phyloP scores from a whole-genome alignment of 2,113 vertebrate species.

The Cichladusa arquata region DNA sequence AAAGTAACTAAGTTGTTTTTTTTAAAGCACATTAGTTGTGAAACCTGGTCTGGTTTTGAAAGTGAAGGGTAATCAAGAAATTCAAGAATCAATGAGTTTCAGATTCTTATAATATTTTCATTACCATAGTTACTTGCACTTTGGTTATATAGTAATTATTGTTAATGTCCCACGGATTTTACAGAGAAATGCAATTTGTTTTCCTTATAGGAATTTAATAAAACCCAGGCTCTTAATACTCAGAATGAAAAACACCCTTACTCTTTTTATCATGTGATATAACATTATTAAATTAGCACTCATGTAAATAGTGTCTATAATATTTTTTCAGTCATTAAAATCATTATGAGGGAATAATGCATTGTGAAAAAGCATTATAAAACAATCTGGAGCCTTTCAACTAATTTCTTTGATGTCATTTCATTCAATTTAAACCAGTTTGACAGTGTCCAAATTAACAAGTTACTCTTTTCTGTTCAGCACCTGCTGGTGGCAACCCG shows the following conservation, averaged over 20 bases:
- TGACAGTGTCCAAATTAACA: slow-evolving; percentile 4
- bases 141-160: not conserved
- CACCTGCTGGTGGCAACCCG: not conserved
- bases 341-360: not conserved
- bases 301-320: not conserved
- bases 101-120: not conserved
- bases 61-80: not conserved
- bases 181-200: not conserved
- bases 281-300: not conserved
- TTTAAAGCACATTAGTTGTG: not conserved
- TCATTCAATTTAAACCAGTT: slow-evolving; percentile 34
- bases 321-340: slow-evolving; percentile 15
- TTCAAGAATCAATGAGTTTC: not conserved
- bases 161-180: not conserved
- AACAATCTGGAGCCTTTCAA: slow-evolving; percentile 13
- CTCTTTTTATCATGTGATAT: not conserved
- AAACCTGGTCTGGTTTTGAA: not conserved
- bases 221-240: not conserved
- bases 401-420: not conserved
- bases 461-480: not conserved
- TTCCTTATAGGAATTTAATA: not conserved
- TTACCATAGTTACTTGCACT: not conserved
- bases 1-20: not conserved
- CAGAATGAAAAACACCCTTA: not conserved
- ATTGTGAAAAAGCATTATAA: not conserved